Evolutionary conservation across 1,140 invertebrate genomes (phyloP), one percentile per base, ranked within the genome.

Genomic region (Brachionus paranguensis): DNA sequence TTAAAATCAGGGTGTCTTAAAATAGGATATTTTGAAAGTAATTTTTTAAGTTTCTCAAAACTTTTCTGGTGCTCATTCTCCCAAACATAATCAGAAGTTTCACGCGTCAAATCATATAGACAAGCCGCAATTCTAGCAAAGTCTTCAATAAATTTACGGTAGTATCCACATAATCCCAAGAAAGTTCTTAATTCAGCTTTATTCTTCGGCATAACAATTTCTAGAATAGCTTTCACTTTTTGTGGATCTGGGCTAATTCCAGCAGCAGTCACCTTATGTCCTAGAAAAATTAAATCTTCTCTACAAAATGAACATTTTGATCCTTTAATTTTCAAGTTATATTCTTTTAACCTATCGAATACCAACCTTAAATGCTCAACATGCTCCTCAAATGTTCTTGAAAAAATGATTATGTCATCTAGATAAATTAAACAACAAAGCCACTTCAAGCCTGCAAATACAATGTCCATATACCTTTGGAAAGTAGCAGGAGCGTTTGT

Each of bases 401-500:
- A 37, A 37, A 37, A 37, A 1, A 37, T 37, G 33, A 37, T 6
- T 37, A 37, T 37, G 33, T 37, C 33, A 37, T 37, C 5, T 37
- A 37, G 33, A 7, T 37, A 53, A 14, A 78, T 37, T 12, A 50
- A 33, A 60, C 45, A 53, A 37, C 76, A 78, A 33, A 33, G 8
- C 17, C 76, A 53, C 14, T 29, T 78, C 33, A 78, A 37, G 10
- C 29, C 76, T 17, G 47, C 53, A 14, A 78, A 33, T 14, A 86
- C 76, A 45, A 84, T 81, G 50, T 88, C 86, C 60, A 89, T 86
- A 6, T 87, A 84, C 29, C 88, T 24, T 87, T 29, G 87, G 83
- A 88, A 88, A 0, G 88, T 89, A 1, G 88, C 87, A n/a, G 86
- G 87, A 0, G 89, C 87, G 17, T 88, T 88, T 1, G 84, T 84